Conservation (phyloP, 2,113 vertebrate species). For the Elachura formosa region DNA sequence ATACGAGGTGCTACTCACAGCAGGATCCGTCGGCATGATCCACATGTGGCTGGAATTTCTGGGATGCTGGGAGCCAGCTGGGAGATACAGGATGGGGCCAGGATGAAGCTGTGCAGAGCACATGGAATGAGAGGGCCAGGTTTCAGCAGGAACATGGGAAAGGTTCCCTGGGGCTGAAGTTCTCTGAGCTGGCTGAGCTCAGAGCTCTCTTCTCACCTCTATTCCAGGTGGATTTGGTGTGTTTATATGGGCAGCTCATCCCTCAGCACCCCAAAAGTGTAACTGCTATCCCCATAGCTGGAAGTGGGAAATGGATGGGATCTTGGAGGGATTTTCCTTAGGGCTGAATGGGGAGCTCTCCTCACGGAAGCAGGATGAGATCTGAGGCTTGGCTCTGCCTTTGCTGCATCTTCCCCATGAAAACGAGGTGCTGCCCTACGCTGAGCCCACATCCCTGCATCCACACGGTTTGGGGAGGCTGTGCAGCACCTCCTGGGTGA, state of each 20-base stretch:
- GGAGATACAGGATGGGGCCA: neutral
- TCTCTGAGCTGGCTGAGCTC: neutral
- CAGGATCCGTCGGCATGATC: rapidly evolving
- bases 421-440: neutral
- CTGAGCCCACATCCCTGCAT: neutral
- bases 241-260: neutral
- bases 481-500: neutral
- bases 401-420: rapidly evolving
- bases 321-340: neutral
- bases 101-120: neutral
- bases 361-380: neutral
- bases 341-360: no score
- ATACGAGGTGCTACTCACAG: rapidly evolving
- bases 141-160: neutral
- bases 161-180: rapidly evolving
- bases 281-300: neutral
- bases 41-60: neutral
- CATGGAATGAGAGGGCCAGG: neutral
- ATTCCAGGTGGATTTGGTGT: rapidly evolving
- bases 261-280: neutral
- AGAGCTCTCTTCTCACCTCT: neutral
- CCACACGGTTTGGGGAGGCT: neutral
- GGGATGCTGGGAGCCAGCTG: neutral
- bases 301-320: rapidly evolving
- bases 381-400: neutral